Base-by-base conservation (phyloP, 1,140 invertebrate genomes). In the Samia ricini region DNA sequence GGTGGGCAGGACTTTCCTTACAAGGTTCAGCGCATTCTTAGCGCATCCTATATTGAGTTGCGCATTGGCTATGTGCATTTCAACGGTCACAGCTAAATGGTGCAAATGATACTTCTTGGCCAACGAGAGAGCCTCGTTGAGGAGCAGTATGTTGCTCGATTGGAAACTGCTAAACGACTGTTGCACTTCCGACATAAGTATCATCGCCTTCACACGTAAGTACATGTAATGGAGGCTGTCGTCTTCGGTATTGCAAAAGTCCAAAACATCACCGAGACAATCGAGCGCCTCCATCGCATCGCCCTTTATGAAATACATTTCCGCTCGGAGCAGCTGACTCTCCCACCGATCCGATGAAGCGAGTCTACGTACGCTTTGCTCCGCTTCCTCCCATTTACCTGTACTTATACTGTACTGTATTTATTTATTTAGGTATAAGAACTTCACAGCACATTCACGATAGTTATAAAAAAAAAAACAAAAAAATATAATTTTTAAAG, bases 331-430 rank as follows among this genome's bases (percentile, higher is more conserved):
- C 4, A 92, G 83, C 77, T 92, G 91, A 73, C 94, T 94, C 69
- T 96, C 95, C 73, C 93, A 92, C 57, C 93, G 83, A 83, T 96
- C 93, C 4, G 96, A 89, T 8, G 95, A 93, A 55, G 94, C 92
- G 22, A 98, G 91, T 82, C 95, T 94, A 55, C 90, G 88, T 52
- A 96, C 95, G 56, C 94, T 94, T 55, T 93, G 91, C 65, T 96
- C 93, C 0, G 96, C 96, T 62, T 95, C 94, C 23, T 93, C 92
- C 94, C 95, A 96, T 68, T 95, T 94, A 59, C 95, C 94, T 80
- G 93, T 91, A 61, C n/a, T n/a, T n/a, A n/a, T n/a, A n/a, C n/a
- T n/a, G 21, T 15, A n/a, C n/a, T n/a, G n/a, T n/a, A n/a, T n/a
- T n/a, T n/a, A n/a, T n/a, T n/a, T n/a, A n/a, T n/a, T n/a, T n/a